Evolutionary conservation across 2,797 vertebrate species (phyloP).

Genomic region (Pitangus sulphuratus): DNA sequence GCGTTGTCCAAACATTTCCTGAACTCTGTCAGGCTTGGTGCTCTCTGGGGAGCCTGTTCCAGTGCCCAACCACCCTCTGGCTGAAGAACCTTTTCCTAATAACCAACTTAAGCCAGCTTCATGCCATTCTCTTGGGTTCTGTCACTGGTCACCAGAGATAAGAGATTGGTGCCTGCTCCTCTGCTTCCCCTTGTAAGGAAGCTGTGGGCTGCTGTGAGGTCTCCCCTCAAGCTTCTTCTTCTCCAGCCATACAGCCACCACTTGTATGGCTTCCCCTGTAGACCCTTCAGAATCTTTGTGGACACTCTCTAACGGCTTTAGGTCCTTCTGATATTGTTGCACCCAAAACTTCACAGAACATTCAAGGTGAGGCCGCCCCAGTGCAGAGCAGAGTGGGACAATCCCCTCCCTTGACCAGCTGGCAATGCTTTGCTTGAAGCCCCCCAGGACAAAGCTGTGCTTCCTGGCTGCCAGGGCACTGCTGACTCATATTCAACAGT

Average conservation of each 20-base stretch:
- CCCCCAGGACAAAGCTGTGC: accelerated
- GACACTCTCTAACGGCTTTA: background rate
- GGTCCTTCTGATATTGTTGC: background rate
- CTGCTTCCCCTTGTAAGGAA: background rate
- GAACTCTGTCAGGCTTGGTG: background rate
- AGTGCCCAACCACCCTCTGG: background rate
- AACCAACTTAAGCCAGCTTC: background rate
- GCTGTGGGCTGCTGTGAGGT: background rate
- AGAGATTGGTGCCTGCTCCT: background rate
- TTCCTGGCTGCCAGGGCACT: background rate
- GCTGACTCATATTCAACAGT: background rate
- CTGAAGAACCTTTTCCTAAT: background rate
- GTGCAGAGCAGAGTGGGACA: background rate
- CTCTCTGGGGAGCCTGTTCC: background rate
- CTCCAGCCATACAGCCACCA: no score
- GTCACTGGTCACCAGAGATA: background rate
- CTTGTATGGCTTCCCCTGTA: background rate
- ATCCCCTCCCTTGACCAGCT: accelerated
- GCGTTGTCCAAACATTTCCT: background rate
- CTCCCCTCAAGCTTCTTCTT: background rate
- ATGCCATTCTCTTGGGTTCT: background rate
- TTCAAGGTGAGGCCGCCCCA: background rate
- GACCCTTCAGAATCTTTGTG: background rate
- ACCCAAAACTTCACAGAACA: background rate
- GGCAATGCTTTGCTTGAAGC: accelerated